Base-by-base conservation (phyloP, 2,888 invertebrate species). In the Proisotoma minuta region DNA sequence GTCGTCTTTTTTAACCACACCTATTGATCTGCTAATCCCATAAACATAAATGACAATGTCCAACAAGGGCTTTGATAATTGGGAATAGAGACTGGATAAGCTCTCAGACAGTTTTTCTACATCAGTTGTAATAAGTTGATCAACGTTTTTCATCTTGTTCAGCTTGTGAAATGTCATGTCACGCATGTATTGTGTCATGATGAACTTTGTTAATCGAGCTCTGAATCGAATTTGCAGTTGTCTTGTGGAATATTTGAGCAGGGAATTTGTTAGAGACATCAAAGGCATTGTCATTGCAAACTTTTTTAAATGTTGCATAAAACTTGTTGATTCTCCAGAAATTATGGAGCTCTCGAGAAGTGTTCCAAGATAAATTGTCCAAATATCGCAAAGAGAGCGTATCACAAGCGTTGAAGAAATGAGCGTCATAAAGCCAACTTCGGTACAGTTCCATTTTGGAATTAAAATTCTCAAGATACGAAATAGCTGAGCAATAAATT, bases 101-200 rank as follows among this genome's bases (percentile, higher is more conserved):
- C 93, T 90, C 73, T 93, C 92, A 78, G 97, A 97, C 81, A 99
- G 97, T 79, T 93, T 94, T 78, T 98, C 98, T 1, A 98, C 90
- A 77, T 99, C 98, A 0, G 91, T 94, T 0, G 97, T 96, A 60
- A 98, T 80, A 52, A 98, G 81, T 77, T 98, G 97, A 79, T 98
- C 98, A 1, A 94, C 91, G 80, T 98, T 98, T 12, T 92, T 84
- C 79, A 97, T 94, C n/a, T 57, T 18, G 65, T 88, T 88, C 84
- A 98, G 92, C 81, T 95, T 91, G 80, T 98, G 98, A 79, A 94
- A 98, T 2, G 96, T 97, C 78, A 91, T 93, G 57, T 81, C 94
- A 90, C 88, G 91, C 72, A 98, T 83, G 79, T 98, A 99, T 76
- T 94, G 87, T 74, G 89, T 86, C 79, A 95, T 91, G 62, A 99